phyloP scores from a whole-genome alignment of 2,888 invertebrate genomes.

The Dichetophora obliterata region DNA sequence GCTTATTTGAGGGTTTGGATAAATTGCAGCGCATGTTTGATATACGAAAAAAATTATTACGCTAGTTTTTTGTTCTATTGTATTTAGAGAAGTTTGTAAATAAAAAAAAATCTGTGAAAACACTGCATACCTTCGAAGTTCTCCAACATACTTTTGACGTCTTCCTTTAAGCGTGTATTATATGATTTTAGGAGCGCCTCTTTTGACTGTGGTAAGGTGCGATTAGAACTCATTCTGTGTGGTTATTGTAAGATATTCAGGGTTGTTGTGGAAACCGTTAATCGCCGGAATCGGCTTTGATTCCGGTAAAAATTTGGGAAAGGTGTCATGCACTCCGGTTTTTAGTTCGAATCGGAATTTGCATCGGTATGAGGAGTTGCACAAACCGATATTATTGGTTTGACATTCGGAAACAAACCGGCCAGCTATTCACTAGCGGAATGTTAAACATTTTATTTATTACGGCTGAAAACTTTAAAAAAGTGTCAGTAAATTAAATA shows the following conservation, averaged over 20 bases:
- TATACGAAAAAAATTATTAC: constrained; percentile 14
- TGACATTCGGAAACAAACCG: too few species aligned
- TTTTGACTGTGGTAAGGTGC: constrained; percentile 89
- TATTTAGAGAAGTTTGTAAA: not conserved
- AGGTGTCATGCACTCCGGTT: too few species aligned
- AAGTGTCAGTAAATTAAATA: too few species aligned
- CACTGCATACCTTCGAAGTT: constrained; percentile 86
- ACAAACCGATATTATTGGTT: too few species aligned
- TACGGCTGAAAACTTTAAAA: too few species aligned
- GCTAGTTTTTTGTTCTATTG: not conserved
- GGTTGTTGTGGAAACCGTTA: too few species aligned
- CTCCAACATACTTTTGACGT: constrained; percentile 96
- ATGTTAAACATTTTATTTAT: too few species aligned
- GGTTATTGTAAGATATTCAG: not conserved
- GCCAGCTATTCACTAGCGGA: too few species aligned
- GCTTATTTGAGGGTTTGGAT: constrained; percentile 50
- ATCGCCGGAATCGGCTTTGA: too few species aligned
- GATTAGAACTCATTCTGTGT: constrained; percentile 55
- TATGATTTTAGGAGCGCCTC: constrained; percentile 96
- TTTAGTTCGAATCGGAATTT: too few species aligned
- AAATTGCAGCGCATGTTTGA: constrained; percentile 49
- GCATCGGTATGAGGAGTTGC: too few species aligned
- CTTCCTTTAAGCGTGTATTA: constrained; percentile 93
- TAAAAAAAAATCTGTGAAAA: not conserved
- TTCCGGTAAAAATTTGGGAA: too few species aligned